Conservation (phyloP, 2,113 vertebrate species). For the Paramormyrops kingsleyae region DNA sequence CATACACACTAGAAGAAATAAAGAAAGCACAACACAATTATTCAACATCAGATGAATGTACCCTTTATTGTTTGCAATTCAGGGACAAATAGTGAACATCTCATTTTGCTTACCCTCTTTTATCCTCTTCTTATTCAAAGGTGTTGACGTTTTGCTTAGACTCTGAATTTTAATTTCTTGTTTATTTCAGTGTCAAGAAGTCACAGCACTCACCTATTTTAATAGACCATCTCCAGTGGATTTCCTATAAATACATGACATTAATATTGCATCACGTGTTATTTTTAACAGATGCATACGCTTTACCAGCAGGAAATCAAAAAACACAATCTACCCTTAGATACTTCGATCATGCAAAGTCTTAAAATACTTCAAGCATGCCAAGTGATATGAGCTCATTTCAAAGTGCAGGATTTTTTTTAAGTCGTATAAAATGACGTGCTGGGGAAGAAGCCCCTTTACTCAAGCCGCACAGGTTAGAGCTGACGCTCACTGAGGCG, state of each 20-base stretch:
- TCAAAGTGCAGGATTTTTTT: background rate
- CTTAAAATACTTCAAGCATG: background rate
- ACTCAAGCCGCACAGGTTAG: background rate
- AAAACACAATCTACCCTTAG: background rate
- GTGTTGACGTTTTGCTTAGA: background rate
- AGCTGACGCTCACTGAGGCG: background rate
- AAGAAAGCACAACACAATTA: background rate
- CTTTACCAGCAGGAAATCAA: background rate
- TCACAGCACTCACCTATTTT: background rate
- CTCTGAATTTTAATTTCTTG: background rate
- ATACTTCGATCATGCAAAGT: background rate
- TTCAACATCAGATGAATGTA: background rate
- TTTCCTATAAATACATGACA: background rate
- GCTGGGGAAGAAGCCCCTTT: background rate
- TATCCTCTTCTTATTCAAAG: background rate
- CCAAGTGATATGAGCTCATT: background rate
- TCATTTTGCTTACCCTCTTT: background rate
- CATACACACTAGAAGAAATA: background rate
- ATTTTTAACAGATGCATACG: background rate
- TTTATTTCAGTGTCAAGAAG: background rate
- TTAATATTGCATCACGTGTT: background rate
- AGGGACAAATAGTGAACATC: background rate
- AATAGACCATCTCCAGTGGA: background rate
- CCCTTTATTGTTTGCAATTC: background rate
- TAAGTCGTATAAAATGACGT: background rate